Percentiles rank a stretch among this genome's conserved stretches.
These are phyloP conservation scores for Molorchus minor DNA, from an alignment of 2,888 invertebrate species.

Conservation along the genomic window DNA sequence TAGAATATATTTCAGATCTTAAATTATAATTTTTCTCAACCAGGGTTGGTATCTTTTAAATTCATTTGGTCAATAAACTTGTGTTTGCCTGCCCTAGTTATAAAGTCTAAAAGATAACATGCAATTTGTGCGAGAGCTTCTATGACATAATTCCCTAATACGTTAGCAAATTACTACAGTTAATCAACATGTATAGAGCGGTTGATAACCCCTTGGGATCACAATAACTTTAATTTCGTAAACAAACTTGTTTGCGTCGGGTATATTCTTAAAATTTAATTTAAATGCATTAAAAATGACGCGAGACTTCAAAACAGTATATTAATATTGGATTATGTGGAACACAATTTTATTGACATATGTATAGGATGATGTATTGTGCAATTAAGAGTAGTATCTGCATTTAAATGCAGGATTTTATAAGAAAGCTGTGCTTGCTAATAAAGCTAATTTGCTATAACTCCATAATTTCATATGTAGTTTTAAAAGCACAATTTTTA, in stretches of 20 bases:
- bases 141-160: constrained; percentile 22
- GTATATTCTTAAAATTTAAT: constrained; percentile 27
- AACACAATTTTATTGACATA: too few species aligned
- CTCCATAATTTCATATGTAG: too few species aligned
- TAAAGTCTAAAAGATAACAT: constrained; percentile 25
- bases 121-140: constrained; percentile 18
- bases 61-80: constrained; percentile 24
- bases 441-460: too few species aligned
- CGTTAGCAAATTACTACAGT: constrained; percentile 18
- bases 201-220: constrained; percentile 27
- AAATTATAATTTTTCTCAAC: too few species aligned
- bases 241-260: constrained; percentile 27
- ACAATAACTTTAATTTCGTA: constrained; percentile 19
- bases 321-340: constrained; percentile 19
- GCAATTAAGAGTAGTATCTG: too few species aligned
- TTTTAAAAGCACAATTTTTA: too few species aligned
- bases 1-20: too few species aligned
- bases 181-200: constrained; percentile 20
- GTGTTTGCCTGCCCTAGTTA: constrained; percentile 13
- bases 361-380: too few species aligned
- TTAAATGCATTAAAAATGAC: constrained; percentile 25
- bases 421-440: too few species aligned
- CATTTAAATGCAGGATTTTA: too few species aligned
- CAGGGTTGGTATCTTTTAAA: constrained; percentile 6
- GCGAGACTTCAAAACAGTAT: constrained; percentile 7